phyloP scores from a whole-genome alignment of 2,888 invertebrate species.

The Folsomia manolachei region DNA sequence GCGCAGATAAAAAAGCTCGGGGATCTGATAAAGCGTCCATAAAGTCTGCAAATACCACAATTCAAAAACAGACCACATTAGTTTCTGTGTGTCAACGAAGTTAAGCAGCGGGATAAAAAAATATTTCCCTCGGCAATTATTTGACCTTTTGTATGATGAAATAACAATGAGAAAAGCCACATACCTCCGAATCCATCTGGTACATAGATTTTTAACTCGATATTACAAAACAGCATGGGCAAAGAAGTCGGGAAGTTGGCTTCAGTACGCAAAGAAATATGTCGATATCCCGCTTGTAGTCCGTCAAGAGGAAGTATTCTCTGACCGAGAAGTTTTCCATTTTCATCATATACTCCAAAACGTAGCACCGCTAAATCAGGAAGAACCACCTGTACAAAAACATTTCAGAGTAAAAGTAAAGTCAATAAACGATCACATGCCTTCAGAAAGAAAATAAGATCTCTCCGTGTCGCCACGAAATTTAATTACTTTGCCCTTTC shows the following conservation, averaged over 20 bases:
- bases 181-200: constrained; percentile 95
- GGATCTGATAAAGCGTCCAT: constrained; percentile 98
- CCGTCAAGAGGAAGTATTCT: constrained; percentile 96
- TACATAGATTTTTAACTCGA: constrained; percentile 98
- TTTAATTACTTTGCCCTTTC: too few species aligned
- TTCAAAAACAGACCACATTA: neutral
- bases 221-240: constrained; percentile 98
- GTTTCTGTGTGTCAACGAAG: neutral
- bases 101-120: neutral
- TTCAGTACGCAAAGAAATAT: constrained; percentile 95
- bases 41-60: constrained; percentile 65
- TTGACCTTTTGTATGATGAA: neutral
- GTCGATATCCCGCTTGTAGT: constrained; percentile 94
- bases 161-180: neutral
- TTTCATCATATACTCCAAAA: constrained; percentile 98
- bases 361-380: constrained; percentile 96
- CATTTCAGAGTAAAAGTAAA: too few species aligned
- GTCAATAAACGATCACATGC: too few species aligned
- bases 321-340: constrained; percentile 91
- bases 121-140: too few species aligned
- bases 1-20: constrained; percentile 91
- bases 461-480: too few species aligned
- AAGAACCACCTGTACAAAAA: constrained; percentile 72
- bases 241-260: constrained; percentile 98
- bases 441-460: too few species aligned